These are phyloP conservation scores for Carapus acus DNA, from an alignment of 2,797 vertebrate genomes.

Conservation along the genomic window DNA sequence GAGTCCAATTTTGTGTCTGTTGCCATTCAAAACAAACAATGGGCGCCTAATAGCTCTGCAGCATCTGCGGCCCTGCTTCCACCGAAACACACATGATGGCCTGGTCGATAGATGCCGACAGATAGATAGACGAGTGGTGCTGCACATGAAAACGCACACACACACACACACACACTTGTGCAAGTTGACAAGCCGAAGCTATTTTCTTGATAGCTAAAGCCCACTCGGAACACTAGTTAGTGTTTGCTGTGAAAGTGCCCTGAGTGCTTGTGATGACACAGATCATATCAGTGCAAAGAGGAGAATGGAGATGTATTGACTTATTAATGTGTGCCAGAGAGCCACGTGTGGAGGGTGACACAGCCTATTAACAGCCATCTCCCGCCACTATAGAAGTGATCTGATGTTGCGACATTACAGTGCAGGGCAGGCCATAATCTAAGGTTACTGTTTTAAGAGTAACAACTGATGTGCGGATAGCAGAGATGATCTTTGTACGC, in stretches of 20 bases:
- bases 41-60: slow-evolving; percentile 76
- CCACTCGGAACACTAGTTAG: slow-evolving; percentile 71
- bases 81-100: slow-evolving; percentile 69
- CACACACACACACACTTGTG: slow-evolving; percentile 26
- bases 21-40: slow-evolving; percentile 85
- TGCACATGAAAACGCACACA: slow-evolving; percentile 20
- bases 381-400: slow-evolving; percentile 52
- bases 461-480: slow-evolving; percentile 18
- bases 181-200: slow-evolving; percentile 34
- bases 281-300: slow-evolving; percentile 71
- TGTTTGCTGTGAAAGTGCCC: slow-evolving; percentile 67
- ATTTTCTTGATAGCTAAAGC: slow-evolving; percentile 57
- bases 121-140: slow-evolving; percentile 63
- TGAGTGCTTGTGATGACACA: slow-evolving; percentile 71
- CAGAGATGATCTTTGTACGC: too few species aligned
- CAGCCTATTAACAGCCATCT: slow-evolving; percentile 43
- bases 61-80: slow-evolving; percentile 73
- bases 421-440: slow-evolving; percentile 48
- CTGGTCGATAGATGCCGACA: slow-evolving; percentile 75
- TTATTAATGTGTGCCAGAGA: slow-evolving; percentile 36
- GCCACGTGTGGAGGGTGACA: slow-evolving; percentile 19
- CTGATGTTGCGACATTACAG: slow-evolving; percentile 51
- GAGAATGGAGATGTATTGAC: slow-evolving; percentile 66
- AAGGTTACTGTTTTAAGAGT: slow-evolving; percentile 29
- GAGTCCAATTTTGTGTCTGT: slow-evolving; percentile 80